Evolutionary conservation across 2,888 invertebrate species (phyloP), one percentile per base, ranked within the genome.

Genomic region (Keiferia lycopersicella): DNA sequence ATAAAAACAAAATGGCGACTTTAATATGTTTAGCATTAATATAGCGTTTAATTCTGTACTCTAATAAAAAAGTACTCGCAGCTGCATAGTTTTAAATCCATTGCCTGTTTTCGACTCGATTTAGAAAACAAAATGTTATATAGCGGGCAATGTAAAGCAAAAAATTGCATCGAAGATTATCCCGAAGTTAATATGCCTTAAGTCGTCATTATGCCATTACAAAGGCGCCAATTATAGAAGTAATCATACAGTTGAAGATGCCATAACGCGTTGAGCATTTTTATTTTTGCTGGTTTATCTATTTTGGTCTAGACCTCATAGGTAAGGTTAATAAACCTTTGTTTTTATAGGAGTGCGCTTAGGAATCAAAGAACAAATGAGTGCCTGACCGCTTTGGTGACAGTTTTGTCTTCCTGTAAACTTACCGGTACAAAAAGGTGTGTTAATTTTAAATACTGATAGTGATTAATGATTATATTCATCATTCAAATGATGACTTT

Each of bases 141-240:
- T 22, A 22, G 12, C 18, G 12, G 18, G 51, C 20, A 22, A 51
- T 22, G 51, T 22, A 51, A 1, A 48, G 10, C 12, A 22, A 51
- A 50, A 18, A 22, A 22, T 22, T 22, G 11, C 51, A 51, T 22
- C 12, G 1, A 22, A 20, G 20, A 12, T 20, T 10, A 51, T 50
- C 48, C 16, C 20, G 12, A 73, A 64, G 66, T 70, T 65, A 74
- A 74, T 71, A 73, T 73, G 69, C 69, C 30, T n/a, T 38, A 20
- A 14, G 20, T 66, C 10, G 12, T 41, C 53, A 39, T 51, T 59
- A 64, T 26, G 38, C 18, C 20, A 10, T 50, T 51, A 51, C 10
- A 38, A 61, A 71, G 68, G 67, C 60, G 63, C 58, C 65, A 70
- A 74, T 73, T 73, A 64, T 30, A 30, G 14, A 41, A 22, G 60